Evolutionary conservation across 2,113 vertebrate species (phyloP).

Genomic region (Cettia cetti): DNA sequence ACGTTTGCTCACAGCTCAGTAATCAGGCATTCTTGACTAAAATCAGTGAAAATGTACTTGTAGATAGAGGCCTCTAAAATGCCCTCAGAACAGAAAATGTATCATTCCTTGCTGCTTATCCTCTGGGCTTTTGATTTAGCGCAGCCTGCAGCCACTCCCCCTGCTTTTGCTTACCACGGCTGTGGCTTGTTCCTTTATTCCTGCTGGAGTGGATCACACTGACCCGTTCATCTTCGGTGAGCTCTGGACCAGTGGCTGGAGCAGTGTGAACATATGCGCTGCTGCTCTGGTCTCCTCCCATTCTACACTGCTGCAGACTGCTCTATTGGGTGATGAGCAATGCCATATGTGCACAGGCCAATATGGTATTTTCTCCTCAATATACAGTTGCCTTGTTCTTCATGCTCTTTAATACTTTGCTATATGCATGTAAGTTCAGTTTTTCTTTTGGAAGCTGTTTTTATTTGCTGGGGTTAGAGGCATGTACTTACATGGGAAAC

Average conservation of each 20-base stretch:
- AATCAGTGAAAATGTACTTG: background rate
- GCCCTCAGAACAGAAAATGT: background rate
- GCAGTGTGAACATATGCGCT: background rate
- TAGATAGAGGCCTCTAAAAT: background rate
- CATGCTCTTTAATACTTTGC: background rate
- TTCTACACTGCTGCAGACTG: background rate
- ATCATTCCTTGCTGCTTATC: rapidly evolving
- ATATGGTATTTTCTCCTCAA: background rate
- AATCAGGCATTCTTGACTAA: background rate
- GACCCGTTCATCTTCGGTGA: rapidly evolving
- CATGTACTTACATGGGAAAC: background rate
- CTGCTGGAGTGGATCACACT: background rate
- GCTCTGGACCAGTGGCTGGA: background rate
- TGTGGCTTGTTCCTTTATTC: background rate
- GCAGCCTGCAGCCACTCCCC: rapidly evolving
- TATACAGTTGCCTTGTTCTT: background rate
- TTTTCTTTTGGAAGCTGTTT: background rate
- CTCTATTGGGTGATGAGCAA: background rate
- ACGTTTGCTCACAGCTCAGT: background rate
- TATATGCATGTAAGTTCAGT: background rate
- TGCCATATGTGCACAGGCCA: background rate
- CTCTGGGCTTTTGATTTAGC: background rate
- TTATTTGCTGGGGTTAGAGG: background rate
- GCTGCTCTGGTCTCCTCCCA: background rate
- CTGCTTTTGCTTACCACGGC: rapidly evolving